Evolutionary conservation across 2,113 vertebrate genomes (phyloP).

Genomic region (Ctenomys sociabilis): DNA sequence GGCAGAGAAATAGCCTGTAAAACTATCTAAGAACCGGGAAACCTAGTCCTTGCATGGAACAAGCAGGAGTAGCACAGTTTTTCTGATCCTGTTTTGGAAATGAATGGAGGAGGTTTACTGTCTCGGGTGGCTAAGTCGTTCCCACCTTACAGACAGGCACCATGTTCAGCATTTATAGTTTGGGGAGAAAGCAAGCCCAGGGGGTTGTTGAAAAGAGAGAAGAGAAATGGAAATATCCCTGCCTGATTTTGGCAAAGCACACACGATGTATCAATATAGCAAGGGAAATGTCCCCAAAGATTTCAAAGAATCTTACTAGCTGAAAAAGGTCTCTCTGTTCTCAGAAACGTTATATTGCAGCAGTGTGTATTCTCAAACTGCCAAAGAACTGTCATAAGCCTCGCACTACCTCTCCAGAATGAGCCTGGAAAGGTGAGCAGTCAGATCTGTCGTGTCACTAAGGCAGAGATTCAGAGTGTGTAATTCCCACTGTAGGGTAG

Average conservation of each 20-base stretch:
- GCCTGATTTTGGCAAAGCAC: conserved; percentile 65
- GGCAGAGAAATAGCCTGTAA: conserved; percentile 81
- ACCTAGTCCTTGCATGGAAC: conserved; percentile 74
- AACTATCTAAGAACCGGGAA: conserved; percentile 81
- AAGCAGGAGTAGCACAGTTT: conserved; percentile 71
- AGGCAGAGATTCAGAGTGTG: not conserved
- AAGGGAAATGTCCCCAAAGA: conserved; percentile 44
- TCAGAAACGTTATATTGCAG: conserved; percentile 8
- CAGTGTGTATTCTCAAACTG: not conserved
- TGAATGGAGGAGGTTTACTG: conserved; percentile 45
- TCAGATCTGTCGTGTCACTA: not conserved
- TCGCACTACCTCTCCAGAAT: not conserved
- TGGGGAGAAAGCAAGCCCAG: conserved; percentile 55
- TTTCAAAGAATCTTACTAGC: conserved; percentile 63
- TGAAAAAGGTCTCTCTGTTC: conserved; percentile 32
- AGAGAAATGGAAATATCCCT: conserved; percentile 59
- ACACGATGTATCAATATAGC: conserved; percentile 56
- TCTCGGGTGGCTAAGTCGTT: conserved; percentile 35
- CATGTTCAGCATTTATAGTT: conserved; percentile 54
- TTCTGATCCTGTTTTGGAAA: conserved; percentile 76
- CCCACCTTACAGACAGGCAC: conserved; percentile 47
- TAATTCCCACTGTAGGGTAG: not conserved
- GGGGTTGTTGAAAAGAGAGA: conserved; percentile 35
- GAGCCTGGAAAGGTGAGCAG: not conserved
- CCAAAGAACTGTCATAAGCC: not conserved